Evolutionary conservation across 2,797 vertebrate species (phyloP), one percentile per base, ranked within the genome.

Genomic region (Halcyon leucocephala): DNA sequence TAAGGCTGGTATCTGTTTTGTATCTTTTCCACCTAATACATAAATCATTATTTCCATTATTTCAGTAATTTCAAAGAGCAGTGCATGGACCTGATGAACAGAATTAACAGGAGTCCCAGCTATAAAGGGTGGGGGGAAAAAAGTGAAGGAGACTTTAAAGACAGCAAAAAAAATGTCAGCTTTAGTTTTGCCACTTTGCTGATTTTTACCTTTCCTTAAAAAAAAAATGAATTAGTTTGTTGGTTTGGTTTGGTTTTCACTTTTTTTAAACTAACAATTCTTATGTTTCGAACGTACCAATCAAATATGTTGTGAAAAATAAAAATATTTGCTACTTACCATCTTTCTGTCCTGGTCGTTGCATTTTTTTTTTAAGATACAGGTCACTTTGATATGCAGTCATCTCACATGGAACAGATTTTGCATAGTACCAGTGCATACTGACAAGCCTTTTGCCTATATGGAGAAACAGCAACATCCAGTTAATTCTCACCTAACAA

Each of bases 41-140:
- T 35, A 64, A 71, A 42, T 17, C 7, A 42, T 42, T 42, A 42
- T 16, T 42, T 42, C 41, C 2, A 3, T 42, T 42, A 42, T 16
- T 42, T 42, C 41, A 1, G 3, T 60, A 13, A 67, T 71, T 71
- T 91, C 42, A 54, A 65, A 62, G 54, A 86, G 25, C 24, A 37
- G 6, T 10, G 9, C 29, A 4, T 3, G 1, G 70, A 44, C 35
- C 12, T 39, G n/a, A 37, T n/a, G 44, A 83, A 67, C 1, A 22
- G 31, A 65, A 70, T 55, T 79, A 70, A 35, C 21, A 10, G 21
- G 10, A 82, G 10, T 64, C 25, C 7, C n/a, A 52, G 18, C n/a
- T 74, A 6, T 14, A 60, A 62, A 21, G 4, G 0, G 12, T 2
- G 4, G 6, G 8, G 2, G 2, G 2, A 2, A 2, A 3, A 2